Evolutionary conservation across 2,113 vertebrate species (phyloP).

Genomic region (Antechinus flavipes): DNA sequence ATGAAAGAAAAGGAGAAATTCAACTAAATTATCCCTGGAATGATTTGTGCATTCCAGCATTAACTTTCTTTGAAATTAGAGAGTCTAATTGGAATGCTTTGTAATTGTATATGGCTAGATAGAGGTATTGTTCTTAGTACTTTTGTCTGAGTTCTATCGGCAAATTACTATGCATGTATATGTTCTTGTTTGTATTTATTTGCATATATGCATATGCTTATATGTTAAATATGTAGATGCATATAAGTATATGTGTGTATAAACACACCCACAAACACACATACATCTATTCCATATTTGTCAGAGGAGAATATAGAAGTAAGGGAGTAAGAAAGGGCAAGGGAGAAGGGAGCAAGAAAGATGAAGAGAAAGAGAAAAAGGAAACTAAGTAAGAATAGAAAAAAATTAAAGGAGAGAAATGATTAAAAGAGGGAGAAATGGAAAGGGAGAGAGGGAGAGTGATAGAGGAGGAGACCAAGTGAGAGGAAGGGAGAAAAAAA

Average conservation of each 20-base stretch:
- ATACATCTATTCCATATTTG: background rate
- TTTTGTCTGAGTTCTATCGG: background rate
- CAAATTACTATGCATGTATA: background rate
- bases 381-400: background rate
- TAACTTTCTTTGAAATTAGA: background rate
- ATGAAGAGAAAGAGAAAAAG: background rate
- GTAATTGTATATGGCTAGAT: background rate
- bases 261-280: fast-evolving
- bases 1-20: background rate
- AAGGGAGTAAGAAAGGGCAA: background rate
- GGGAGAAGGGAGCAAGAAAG: background rate
- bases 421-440: background rate
- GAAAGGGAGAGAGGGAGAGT: background rate
- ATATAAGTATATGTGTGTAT: background rate
- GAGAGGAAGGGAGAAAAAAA: background rate
- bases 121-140: background rate
- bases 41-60: background rate
- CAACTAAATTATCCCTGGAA: background rate
- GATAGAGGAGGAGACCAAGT: background rate
- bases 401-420: background rate
- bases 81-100: background rate
- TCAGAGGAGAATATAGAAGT: background rate
- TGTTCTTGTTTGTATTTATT: background rate
- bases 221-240: too few species aligned
- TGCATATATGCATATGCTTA: too few species aligned